Evolutionary conservation across 2,888 invertebrate genomes (phyloP), one percentile per base, ranked within the genome.

Genomic region (Stenurella melanura): DNA sequence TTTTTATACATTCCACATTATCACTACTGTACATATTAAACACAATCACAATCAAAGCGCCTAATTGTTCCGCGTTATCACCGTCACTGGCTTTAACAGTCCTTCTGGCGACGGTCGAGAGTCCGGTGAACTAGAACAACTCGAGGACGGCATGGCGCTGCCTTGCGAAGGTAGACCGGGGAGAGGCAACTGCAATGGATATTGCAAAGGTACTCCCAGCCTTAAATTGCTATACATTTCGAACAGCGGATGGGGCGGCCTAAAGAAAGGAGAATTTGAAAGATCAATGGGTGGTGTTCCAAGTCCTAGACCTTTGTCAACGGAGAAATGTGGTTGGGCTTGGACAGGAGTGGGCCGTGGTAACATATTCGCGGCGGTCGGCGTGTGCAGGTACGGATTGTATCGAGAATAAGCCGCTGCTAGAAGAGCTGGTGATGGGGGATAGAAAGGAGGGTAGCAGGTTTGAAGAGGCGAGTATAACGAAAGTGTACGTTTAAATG

Each of bases 401-500:
- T 92, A 95, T 81, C 92, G 90, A 81, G 87, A 88, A 85, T 95
- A 95, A 86, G 95, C 92, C 85, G 95, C 92, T 72, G 94, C 92
- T 0, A 92, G 91, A 75, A 92, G 91, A 56, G 92, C 88, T 11
- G 80, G 78, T 0, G 78, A 64, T 0, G 81, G 92, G 3, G 85
- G 82, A 66, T 86, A 86, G 73, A 85, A 86, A 19, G 82, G 81
- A 21, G 83, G 79, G 77, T 90, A 90, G 38, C 87, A 87, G 0
- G 92, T 92, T 60, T 92, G 92, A 77, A 93, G 91, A 86, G 93
- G 91, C 38, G 91, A 90, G 64, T 93, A 90, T 10, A 93, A 91
- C 0, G 93, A 93, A 91, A 78, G 98, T 60, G 95, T 94, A 54
- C 96, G 91, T 88, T 96, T 97, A 87, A 97, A 96, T 5, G 97